These are phyloP conservation scores for Protomyctophum bolini DNA, from an alignment of 2,113 vertebrate species.

Conservation along the genomic window DNA sequence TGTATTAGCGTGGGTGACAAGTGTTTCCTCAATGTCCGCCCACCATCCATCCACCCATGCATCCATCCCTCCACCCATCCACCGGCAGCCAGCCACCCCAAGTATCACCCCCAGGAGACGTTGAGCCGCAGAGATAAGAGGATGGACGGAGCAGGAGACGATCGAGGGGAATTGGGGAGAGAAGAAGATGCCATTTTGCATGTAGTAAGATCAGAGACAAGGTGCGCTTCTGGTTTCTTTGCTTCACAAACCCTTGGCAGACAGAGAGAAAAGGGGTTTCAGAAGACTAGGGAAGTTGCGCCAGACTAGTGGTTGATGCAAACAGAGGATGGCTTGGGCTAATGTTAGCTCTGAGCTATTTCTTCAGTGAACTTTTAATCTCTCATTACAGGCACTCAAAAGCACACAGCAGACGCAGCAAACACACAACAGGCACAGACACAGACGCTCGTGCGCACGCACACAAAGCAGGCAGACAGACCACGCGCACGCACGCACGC, in stretches of 20 bases:
- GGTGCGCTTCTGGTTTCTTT: conserved; percentile 51
- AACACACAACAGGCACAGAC: background rate
- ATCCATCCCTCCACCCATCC: background rate
- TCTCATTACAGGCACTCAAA: background rate
- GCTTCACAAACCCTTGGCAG: conserved; percentile 32
- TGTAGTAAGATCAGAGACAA: conserved; percentile 17
- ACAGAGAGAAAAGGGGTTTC: conserved; percentile 45
- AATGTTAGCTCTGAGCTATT: conserved; percentile 56
- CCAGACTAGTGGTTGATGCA: conserved; percentile 46
- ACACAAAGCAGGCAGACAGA: background rate
- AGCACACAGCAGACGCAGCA: no score
- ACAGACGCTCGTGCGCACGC: conserved; percentile 13
- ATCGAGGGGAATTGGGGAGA: background rate
- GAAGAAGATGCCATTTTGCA: conserved; percentile 21
- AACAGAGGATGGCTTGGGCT: conserved; percentile 55
- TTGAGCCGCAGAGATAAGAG: conserved; percentile 40
- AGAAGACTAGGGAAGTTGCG: conserved; percentile 45
- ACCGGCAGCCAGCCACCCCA: conserved; percentile 28
- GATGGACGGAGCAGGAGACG: conserved; percentile 23
- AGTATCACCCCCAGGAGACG: conserved; percentile 43
- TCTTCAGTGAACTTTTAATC: conserved; percentile 42
- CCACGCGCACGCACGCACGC: conserved; percentile 4
- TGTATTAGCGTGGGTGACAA: conserved; percentile 49
- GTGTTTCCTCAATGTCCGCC: conserved; percentile 51
- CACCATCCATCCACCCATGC: conserved; percentile 25